A percentile compares a stretch with the other conserved stretches of the same genome.
These are phyloP conservation scores for Mylabris sibirica DNA, from an alignment of 2,888 invertebrate genomes.

Conservation along the genomic window DNA sequence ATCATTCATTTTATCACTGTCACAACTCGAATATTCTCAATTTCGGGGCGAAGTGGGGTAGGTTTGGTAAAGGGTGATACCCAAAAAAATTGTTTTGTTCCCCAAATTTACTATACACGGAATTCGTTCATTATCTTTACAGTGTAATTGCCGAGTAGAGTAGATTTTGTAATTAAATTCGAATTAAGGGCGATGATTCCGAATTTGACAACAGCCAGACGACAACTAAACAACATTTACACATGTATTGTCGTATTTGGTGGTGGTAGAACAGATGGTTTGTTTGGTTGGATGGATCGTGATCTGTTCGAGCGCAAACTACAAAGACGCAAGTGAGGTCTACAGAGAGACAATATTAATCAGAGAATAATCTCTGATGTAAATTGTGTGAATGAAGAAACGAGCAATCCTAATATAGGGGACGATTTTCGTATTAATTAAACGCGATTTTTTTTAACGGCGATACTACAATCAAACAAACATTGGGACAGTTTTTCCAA, in stretches of 20 bases:
- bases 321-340: constrained; percentile 40
- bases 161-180: constrained; percentile 31
- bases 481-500: not conserved
- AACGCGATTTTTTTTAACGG: not conserved
- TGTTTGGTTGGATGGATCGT: constrained; percentile 38
- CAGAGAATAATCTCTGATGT: constrained; percentile 44
- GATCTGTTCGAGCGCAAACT: constrained; percentile 45
- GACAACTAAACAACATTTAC: not conserved
- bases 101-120: not conserved
- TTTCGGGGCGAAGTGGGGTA: too few relatives aligned
- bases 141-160: not conserved
- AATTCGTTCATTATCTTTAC: not conserved
- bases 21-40: not conserved
- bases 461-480: not conserved
- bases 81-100: not conserved
- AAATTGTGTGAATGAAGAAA: constrained; percentile 40
- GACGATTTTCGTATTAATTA: not conserved
- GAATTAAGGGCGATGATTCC: constrained; percentile 19
- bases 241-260: constrained; percentile 7
- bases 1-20: not conserved
- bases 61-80: too few relatives aligned
- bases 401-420: constrained; percentile 39
- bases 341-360: constrained; percentile 48
- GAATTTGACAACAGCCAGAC: not conserved
- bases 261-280: constrained; percentile 33